Base-by-base conservation (phyloP, 2,888 invertebrate species). In the Dicyrtoma fusca region DNA sequence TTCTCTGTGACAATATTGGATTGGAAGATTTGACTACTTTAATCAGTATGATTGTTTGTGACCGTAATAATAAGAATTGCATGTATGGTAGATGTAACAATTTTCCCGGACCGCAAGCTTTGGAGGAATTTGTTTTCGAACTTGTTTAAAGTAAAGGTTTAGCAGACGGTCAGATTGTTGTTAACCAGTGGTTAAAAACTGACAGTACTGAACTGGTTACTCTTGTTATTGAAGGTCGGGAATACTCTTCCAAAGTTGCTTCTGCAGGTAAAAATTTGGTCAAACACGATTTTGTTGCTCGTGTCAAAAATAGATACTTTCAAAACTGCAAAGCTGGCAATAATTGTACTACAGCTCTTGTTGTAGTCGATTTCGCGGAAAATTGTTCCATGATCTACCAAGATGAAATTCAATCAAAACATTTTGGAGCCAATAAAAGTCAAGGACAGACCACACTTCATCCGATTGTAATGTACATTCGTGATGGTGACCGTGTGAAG, bases 141-240 rank as follows among this genome's bases (percentile, higher is more conserved):
- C 17, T 10, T 53, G 53, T 17, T 13, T 11, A 10, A 6, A 3
- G 17, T 11, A 53, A 53, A 17, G 1, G 17, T 17, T 23, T 21
- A 17, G 1, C 3, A 23, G 53, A 53, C 17, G 23, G 53, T 17
- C 17, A 53, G 13, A 17, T 53, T 53, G 53, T 53, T 21, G 53
- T 53, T 53, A n/a, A 14, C 17, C 53, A 53, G 23, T 53, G 53
- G 53, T 1, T 49, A 17, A 53, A 53, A 17, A 53, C 53, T 17
- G 53, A 53, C 17, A 21, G 19, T 3, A 53, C 53, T 3, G 53
- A 53, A 17, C 17, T 53, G 17, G 53, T 17, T 1, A 3, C 53
- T 17, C 17, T 53, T 17, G 17, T n/a, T 3, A 53, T 53, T 21
- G 17, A 1, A 3, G 53, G 14, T 14, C 17, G 17, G 1, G 17